A percentile compares a stretch with the other conserved stretches of the same genome.
Conservation (phyloP, 2,797 vertebrate genomes). For the Xenops minutus region DNA sequence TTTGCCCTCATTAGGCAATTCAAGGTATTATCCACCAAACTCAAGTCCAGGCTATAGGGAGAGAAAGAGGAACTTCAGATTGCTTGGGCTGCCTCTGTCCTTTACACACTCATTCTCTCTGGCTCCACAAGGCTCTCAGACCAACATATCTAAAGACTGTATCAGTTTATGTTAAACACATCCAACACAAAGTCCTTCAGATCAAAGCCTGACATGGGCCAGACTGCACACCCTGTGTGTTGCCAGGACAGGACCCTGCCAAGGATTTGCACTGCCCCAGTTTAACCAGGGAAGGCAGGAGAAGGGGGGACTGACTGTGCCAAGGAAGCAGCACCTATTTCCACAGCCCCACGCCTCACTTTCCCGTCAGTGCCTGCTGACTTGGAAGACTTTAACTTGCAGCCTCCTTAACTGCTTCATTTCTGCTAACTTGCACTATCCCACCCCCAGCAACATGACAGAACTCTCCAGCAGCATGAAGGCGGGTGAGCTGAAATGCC, state of each 20-base stretch:
- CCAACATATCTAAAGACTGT: neutral
- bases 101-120: accelerated
- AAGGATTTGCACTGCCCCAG: neutral
- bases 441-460: neutral
- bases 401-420: neutral
- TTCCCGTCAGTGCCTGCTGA: neutral
- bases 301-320: neutral
- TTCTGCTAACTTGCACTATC: neutral
- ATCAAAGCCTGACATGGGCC: neutral
- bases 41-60: neutral
- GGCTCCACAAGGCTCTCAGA: neutral
- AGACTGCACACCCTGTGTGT: neutral
- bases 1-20: neutral
- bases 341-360: neutral
- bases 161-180: neutral
- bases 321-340: neutral
- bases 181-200: neutral
- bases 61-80: neutral
- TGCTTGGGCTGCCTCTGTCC: neutral
- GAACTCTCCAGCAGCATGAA: neutral
- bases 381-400: neutral
- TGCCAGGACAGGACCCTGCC: neutral
- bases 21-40: neutral
- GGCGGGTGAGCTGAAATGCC: neutral
- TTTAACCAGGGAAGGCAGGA: neutral